phyloP scores from a whole-genome alignment of 2,888 invertebrate genomes.

The Stramonita haemastoma region DNA sequence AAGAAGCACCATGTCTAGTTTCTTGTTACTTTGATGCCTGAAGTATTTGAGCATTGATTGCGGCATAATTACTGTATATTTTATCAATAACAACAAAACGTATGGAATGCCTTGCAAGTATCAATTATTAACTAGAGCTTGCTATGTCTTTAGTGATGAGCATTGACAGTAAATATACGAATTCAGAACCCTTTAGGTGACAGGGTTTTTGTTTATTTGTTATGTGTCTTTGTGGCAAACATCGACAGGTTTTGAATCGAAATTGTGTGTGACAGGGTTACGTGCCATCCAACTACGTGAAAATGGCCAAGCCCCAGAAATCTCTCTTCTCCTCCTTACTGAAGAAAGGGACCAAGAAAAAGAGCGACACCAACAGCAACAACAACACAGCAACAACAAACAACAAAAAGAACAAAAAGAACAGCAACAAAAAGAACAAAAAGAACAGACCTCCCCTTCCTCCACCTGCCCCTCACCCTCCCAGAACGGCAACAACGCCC shows the following conservation, averaged over 20 bases:
- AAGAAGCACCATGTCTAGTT: too few species aligned
- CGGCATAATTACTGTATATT: too few species aligned
- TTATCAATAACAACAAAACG: too few species aligned
- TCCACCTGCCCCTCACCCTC: constrained; percentile 46
- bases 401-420: too few species aligned
- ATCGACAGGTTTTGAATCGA: too few species aligned
- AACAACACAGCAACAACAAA: constrained; percentile 28
- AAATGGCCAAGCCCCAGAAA: constrained; percentile 85
- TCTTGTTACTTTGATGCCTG: too few species aligned
- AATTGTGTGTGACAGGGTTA: constrained; percentile 83
- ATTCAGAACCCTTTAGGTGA: too few species aligned
- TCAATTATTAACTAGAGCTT: too few species aligned
- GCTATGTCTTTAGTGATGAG: neutral
- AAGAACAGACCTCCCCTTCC: constrained; percentile 27
- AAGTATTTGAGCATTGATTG: too few species aligned
- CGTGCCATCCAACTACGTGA: constrained; percentile 99
- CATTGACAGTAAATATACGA: neutral
- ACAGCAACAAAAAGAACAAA: constrained; percentile 20
- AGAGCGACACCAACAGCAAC: constrained; percentile 46
- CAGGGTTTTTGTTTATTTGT: too few species aligned
- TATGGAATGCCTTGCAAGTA: too few species aligned
- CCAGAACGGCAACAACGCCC: constrained; percentile 49
- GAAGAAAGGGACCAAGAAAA: constrained; percentile 73
- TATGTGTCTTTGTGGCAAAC: too few species aligned
- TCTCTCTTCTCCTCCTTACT: constrained; percentile 74